A percentile compares a stretch with the other conserved stretches of the same genome.
phyloP scores from a whole-genome alignment of 2,888 invertebrate species.

The Thyatira batis region DNA sequence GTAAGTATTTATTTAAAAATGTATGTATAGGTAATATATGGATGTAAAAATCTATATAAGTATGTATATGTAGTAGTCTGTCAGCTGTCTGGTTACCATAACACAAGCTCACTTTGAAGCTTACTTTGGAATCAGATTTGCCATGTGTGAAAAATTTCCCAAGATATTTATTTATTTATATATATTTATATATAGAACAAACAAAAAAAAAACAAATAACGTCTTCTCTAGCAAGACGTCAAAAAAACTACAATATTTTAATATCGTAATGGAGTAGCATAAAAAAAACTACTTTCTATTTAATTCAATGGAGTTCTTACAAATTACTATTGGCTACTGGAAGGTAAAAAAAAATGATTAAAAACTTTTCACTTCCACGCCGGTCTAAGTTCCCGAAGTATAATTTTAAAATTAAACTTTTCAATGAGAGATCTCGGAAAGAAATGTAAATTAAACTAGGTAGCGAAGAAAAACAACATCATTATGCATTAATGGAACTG shows the following conservation, averaged over 20 bases:
- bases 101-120: no score
- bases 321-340: constrained; percentile 21
- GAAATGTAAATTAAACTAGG: constrained; percentile 40
- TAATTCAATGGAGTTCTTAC: constrained; percentile 20
- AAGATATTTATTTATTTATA: no score
- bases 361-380: constrained; percentile 21
- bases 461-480: constrained; percentile 47
- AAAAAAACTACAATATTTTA: neutral
- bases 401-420: constrained; percentile 38
- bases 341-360: constrained; percentile 25
- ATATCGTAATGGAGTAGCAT: neutral
- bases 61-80: no score
- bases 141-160: no score
- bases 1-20: no score
- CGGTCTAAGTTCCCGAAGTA: constrained; percentile 25
- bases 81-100: no score
- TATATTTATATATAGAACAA: no score
- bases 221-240: no score
- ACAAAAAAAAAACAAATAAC: no score
- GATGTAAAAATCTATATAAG: no score
- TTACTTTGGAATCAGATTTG: no score
- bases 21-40: no score
- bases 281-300: constrained; percentile 3
- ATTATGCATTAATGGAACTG: constrained; percentile 45
- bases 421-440: constrained; percentile 28